A percentile compares a stretch with the other conserved stretches of the same genome.
Conservation (phyloP, 2,113 vertebrate species). For the Phylloscopus trochilus region DNA sequence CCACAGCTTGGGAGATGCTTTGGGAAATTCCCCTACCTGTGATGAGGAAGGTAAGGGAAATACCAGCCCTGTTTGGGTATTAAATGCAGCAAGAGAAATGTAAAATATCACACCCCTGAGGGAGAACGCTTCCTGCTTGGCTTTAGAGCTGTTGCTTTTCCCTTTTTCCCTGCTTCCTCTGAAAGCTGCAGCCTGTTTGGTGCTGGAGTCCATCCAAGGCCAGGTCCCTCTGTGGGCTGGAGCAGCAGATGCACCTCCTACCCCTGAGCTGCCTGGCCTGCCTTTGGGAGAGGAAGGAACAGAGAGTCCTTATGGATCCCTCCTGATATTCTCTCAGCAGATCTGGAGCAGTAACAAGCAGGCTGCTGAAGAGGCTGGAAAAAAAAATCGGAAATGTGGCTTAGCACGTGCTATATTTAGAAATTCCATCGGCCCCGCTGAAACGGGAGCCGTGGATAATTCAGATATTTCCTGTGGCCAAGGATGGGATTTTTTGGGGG, state of each 20-base stretch:
- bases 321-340: neutral
- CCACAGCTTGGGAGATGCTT: neutral
- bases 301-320: neutral
- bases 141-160: neutral
- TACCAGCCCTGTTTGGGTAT: neutral
- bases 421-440: neutral
- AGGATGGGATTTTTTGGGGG: neutral
- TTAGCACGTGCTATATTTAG: neutral
- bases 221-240: neutral
- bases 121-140: neutral
- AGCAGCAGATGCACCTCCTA: neutral
- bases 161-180: neutral
- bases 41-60: neutral
- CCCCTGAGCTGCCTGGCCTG: neutral
- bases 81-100: neutral
- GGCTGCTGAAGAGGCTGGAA: neutral
- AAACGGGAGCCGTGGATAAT: neutral
- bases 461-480: neutral
- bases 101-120: neutral
- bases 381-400: neutral
- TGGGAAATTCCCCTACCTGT: neutral
- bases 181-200: neutral
- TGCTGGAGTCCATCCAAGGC: neutral
- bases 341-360: neutral
- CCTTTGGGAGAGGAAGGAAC: neutral